A percentile compares a stretch with the other conserved stretches of the same genome.
Evolutionary conservation across 2,113 vertebrate species (phyloP).

Genomic region (Hemicordylus capensis): DNA sequence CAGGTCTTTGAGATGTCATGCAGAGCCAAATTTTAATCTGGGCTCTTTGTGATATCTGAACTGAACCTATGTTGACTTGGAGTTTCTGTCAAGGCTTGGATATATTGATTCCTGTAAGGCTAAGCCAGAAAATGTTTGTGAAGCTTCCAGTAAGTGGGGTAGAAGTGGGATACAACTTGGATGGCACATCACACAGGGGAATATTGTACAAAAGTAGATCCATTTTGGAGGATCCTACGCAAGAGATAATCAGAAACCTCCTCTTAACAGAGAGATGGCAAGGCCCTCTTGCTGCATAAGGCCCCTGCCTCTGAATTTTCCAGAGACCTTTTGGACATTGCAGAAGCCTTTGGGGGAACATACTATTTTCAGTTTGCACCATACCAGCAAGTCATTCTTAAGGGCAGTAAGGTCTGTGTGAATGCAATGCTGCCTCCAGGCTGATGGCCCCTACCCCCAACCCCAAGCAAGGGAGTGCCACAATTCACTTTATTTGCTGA

Average conservation of each 20-base stretch:
- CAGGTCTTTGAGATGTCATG: too few relatives aligned
- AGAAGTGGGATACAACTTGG: background rate
- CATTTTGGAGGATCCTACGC: background rate
- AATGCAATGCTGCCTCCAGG: background rate
- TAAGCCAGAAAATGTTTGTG: background rate
- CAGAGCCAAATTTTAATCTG: too few relatives aligned
- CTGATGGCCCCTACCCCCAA: background rate
- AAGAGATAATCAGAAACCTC: background rate
- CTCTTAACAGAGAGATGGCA: background rate
- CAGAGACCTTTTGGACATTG: background rate
- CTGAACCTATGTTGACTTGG: background rate
- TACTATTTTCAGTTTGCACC: background rate
- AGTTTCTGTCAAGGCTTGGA: background rate
- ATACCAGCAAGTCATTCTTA: too few relatives aligned
- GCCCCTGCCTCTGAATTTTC: background rate
- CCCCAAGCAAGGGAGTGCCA: too few relatives aligned
- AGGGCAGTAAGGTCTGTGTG: background rate
- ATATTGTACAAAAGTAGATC: background rate
- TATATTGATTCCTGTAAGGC: background rate
- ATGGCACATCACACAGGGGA: background rate
- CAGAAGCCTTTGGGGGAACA: background rate
- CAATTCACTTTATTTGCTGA: background rate
- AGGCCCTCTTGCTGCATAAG: background rate
- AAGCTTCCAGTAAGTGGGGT: background rate
- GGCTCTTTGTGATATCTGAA: too few relatives aligned